These are phyloP conservation scores for Troilus luridus DNA, from an alignment of 2,888 invertebrate genomes.

Conservation along the genomic window DNA sequence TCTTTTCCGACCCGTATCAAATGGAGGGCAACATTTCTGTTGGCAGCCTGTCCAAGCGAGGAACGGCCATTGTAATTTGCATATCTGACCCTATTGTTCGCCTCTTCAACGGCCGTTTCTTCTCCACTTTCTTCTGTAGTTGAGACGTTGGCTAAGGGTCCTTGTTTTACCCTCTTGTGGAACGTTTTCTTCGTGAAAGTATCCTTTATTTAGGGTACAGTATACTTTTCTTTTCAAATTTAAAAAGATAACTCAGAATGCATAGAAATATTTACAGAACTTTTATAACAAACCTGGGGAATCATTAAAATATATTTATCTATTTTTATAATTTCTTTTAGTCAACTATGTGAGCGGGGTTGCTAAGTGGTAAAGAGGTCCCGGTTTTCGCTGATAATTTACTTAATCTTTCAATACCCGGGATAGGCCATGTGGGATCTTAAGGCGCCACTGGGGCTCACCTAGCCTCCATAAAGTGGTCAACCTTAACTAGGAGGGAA, in stretches of 20 bases:
- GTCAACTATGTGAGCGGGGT: too few species aligned
- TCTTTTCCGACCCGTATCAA: neutral
- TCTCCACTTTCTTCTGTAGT: conserved; percentile 20
- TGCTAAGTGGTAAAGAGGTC: too few species aligned
- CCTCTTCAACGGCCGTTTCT: neutral
- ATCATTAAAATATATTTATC: too few species aligned
- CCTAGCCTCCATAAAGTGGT: too few species aligned
- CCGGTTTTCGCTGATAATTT: too few species aligned
- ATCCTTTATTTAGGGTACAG: neutral
- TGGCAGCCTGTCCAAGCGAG: neutral
- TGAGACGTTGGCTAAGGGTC: neutral
- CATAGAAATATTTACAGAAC: too few species aligned
- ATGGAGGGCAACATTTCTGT: neutral
- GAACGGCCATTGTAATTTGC: conserved; percentile 12
- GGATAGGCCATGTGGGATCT: too few species aligned
- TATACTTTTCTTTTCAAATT: neutral
- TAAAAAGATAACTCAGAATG: neutral
- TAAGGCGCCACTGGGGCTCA: too few species aligned
- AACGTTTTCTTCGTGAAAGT: conserved; percentile 1
- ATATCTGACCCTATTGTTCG: conserved; percentile 24
- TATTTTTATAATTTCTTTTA: too few species aligned
- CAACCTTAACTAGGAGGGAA: too few species aligned
- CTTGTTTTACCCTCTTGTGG: neutral
- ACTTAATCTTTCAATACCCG: too few species aligned
- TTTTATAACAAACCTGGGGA: too few species aligned